phyloP scores from a whole-genome alignment of 2,113 vertebrate species.

The Penelope pileata region DNA sequence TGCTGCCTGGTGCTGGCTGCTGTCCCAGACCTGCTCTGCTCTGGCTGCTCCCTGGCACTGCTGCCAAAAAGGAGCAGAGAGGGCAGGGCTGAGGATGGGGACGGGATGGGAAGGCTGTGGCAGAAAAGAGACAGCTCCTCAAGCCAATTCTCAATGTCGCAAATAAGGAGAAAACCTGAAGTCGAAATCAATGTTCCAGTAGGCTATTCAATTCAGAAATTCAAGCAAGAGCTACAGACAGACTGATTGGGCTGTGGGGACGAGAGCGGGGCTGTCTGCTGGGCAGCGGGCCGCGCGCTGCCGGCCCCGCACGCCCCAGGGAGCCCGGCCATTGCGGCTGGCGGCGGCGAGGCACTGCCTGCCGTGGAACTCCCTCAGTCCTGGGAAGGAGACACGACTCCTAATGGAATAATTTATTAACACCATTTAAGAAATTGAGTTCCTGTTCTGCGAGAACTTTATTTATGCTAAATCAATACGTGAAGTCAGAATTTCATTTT shows the following conservation, averaged over 20 bases:
- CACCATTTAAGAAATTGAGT: constrained; percentile 52
- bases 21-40: not conserved
- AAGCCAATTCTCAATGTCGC: not conserved
- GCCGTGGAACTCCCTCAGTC: not conserved
- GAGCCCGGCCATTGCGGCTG: not conserved
- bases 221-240: not conserved
- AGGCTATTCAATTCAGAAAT: not conserved
- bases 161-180: not conserved
- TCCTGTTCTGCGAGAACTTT: constrained; percentile 27
- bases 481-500: constrained; percentile 50
- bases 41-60: not conserved
- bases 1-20: not conserved
- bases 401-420: constrained; percentile 34
- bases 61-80: not conserved
- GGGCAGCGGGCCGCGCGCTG: rapidly evolving
- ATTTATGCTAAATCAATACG: constrained; percentile 64
- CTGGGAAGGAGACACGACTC: not conserved
- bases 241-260: not conserved
- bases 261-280: not conserved
- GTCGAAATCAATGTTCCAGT: not conserved
- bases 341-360: not conserved
- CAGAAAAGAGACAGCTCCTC: not conserved
- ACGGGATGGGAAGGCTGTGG: not conserved
- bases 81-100: too few species aligned
- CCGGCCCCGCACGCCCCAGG: not conserved